Base-by-base conservation (phyloP, 2,797 vertebrate species). In the Danio jaintianensis region DNA sequence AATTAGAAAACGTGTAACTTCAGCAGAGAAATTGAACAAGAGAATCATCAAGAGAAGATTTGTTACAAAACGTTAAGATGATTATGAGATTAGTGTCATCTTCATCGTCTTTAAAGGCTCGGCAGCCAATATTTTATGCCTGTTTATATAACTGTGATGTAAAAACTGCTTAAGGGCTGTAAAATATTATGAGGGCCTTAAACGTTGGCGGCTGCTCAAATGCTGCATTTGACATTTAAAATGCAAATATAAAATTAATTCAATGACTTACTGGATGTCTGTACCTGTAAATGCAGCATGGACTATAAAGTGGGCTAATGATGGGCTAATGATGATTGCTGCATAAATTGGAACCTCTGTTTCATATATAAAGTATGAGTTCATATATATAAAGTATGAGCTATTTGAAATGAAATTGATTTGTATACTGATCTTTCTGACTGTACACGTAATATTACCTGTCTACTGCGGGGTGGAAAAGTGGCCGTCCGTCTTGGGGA, bases 401-500 rank as follows among this genome's bases (percentile, higher is more conserved):
- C 29, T n/a, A 42, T 11, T 48, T 48, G 48, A 48, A 15, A 75
- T 50, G 1, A 18, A 18, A 38, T 62, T 40, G 5, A 1, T 11
- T 22, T 36, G n/a, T 58, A 16, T 36, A 16, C 22, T 47, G 8
- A 29, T 66, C 45, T 40, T 10, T 29, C 3, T 29, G 29, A 29
- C 29, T 29, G 29, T 47, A 52, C 48, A 48, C 53, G 12, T 15
- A 7, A 13, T 40, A 94, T 94, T 91, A 99, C 97, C 97, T 96
- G 92, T 97, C 95, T 0, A 99, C 87, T 0, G 96, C 94, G 0
- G 96, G 96, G 87, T 98, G 96, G 88, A 92, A 93, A 75, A 99
- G 96, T 0, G 98, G 97, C 13, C 82, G 93, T 0, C 90, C 87
- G n/a, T 98, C 96, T 88, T 96, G 94, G 0, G 96, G 93, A 38